phyloP scores from a whole-genome alignment of 2,797 vertebrate genomes.

The Pangasius sanitwongsei region DNA sequence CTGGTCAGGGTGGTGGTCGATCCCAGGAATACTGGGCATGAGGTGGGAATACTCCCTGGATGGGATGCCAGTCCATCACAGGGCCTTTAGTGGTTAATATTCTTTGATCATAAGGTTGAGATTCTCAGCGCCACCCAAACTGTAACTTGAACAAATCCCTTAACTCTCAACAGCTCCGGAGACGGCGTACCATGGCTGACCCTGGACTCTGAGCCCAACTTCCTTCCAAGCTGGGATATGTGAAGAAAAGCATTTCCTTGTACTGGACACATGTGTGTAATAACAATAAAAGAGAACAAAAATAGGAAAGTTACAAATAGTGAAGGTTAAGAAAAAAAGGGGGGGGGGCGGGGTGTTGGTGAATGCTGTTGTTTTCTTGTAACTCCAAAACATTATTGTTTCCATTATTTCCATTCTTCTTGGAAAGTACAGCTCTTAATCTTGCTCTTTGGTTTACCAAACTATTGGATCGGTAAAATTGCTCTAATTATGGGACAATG shows the following conservation, averaged over 20 bases:
- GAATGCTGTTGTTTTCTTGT: not conserved
- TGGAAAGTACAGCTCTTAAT: not conserved
- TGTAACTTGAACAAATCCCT: not conserved
- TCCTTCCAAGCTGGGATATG: constrained; percentile 23
- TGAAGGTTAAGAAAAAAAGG: not conserved
- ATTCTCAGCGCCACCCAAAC: not conserved
- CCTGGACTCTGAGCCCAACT: constrained; percentile 6
- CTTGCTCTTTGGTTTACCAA: not conserved
- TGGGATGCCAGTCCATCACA: too few species aligned
- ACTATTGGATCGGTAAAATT: constrained; percentile 10
- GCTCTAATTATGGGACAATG: not conserved
- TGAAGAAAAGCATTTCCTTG: constrained; percentile 34
- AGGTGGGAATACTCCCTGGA: not conserved
- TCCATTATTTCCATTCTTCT: not conserved
- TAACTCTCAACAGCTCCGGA: constrained; percentile 5
- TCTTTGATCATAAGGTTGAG: not conserved
- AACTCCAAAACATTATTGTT: too few species aligned
- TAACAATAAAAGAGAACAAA: constrained; percentile 20
- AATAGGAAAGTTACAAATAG: constrained; percentile 14
- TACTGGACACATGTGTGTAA: constrained; percentile 17
- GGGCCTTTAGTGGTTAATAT: not conserved
- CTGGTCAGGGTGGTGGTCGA: not conserved
- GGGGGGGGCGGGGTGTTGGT: not conserved
- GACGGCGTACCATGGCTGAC: not conserved
- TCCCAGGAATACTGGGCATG: not conserved